A percentile compares a stretch with the other conserved stretches of the same genome.
These are phyloP conservation scores for Palythoa grandis DNA, from an alignment of 92 coral and sea anemone species.

Conservation along the genomic window DNA sequence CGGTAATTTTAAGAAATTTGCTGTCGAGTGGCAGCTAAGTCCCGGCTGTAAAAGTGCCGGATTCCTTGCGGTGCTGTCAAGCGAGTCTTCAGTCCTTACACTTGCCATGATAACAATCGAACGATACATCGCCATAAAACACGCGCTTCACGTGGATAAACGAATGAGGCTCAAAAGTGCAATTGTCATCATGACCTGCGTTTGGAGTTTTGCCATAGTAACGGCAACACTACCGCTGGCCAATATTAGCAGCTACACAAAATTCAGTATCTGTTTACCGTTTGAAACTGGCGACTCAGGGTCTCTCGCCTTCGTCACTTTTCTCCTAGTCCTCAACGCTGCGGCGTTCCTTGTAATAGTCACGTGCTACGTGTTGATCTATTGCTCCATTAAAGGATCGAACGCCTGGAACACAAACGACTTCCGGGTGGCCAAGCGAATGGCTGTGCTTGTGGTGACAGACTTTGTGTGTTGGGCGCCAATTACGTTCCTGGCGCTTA, in stretches of 20 bases:
- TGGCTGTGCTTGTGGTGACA: slow-evolving; percentile 91
- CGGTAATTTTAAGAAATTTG: slow-evolving; percentile 81
- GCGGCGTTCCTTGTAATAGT: slow-evolving; percentile 87
- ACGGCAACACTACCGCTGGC: slow-evolving; percentile 85
- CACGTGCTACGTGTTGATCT: slow-evolving; percentile 84
- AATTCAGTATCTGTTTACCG: slow-evolving; percentile 94
- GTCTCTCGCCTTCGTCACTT: slow-evolving; percentile 80
- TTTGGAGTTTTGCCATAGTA: slow-evolving; percentile 79
- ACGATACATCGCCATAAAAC: slow-evolving; percentile 93
- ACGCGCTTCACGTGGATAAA: slow-evolving; percentile 87
- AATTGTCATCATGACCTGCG: slow-evolving; percentile 74
- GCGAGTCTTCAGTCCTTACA: slow-evolving; percentile 91
- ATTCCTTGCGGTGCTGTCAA: slow-evolving; percentile 89
- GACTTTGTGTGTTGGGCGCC: slow-evolving; percentile 99
- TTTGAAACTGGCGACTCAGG: slow-evolving; percentile 81
- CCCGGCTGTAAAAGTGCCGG: slow-evolving; percentile 91
- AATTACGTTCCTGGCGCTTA: slow-evolving; percentile 78
- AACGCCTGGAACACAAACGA: slow-evolving; percentile 99
- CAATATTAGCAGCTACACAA: slow-evolving; percentile 80
- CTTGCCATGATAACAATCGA: slow-evolving; percentile 90
- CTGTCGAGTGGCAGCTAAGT: slow-evolving; percentile 93
- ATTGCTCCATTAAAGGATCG: slow-evolving; percentile 90
- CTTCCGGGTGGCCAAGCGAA: slow-evolving; percentile 88
- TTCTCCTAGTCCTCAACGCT: slow-evolving; percentile 72
- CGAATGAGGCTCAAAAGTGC: slow-evolving; percentile 83